Conservation (phyloP, 2,888 invertebrate species). For the Pterostichus madidus region DNA sequence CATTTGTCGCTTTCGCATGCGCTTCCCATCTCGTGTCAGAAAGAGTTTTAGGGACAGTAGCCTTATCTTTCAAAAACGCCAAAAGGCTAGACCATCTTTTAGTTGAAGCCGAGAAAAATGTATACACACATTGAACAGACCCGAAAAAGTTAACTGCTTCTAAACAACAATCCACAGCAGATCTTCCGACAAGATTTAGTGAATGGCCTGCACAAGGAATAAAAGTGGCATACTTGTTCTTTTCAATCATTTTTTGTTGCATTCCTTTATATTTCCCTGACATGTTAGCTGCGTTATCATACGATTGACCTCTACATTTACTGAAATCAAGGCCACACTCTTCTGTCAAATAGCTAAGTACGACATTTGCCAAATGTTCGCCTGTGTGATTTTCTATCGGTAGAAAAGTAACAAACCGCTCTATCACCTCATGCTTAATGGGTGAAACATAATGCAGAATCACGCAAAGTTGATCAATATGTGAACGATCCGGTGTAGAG, state of each 20-base stretch:
- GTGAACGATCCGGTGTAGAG: slow-evolving; percentile 71
- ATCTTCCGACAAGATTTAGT: slow-evolving; percentile 70
- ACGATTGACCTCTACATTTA: slow-evolving; percentile 70
- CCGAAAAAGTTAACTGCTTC: slow-evolving; percentile 69
- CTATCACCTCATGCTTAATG: slow-evolving; percentile 66
- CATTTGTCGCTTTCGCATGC: slow-evolving; percentile 65
- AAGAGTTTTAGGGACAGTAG: background rate
- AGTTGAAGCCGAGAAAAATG: slow-evolving; percentile 69
- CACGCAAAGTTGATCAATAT: slow-evolving; percentile 71
- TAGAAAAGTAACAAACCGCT: slow-evolving; percentile 71
- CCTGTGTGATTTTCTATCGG: slow-evolving; percentile 70
- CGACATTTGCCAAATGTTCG: slow-evolving; percentile 69
- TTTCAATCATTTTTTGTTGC: slow-evolving; percentile 70
- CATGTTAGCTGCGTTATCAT: slow-evolving; percentile 72
- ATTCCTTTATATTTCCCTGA: slow-evolving; percentile 70
- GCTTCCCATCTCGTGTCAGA: slow-evolving; percentile 71
- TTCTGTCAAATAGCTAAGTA: background rate
- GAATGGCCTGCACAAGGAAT: slow-evolving; percentile 71
- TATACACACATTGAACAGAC: slow-evolving; percentile 69
- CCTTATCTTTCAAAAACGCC: slow-evolving; percentile 22
- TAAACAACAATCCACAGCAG: slow-evolving; percentile 68
- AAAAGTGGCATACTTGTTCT: slow-evolving; percentile 69
- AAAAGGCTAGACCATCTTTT: slow-evolving; percentile 61
- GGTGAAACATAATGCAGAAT: slow-evolving; percentile 50
- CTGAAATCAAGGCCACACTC: slow-evolving; percentile 68